Percentiles rank a stretch among this genome's conserved stretches.
These are phyloP conservation scores for Phenganax stokvisi DNA, from an alignment of 92 coral and sea anemone species.

Conservation along the genomic window DNA sequence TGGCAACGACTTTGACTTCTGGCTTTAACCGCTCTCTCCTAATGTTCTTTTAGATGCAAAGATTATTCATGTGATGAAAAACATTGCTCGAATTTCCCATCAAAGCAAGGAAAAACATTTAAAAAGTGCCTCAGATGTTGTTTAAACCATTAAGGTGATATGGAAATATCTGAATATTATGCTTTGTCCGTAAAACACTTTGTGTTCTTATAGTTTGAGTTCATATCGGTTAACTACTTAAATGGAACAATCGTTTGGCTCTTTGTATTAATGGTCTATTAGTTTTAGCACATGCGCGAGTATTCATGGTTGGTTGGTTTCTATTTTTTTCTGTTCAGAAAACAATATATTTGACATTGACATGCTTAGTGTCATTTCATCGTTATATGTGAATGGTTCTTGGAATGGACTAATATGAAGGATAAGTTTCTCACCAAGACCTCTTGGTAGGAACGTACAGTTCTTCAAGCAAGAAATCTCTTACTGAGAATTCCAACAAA, in stretches of 20 bases:
- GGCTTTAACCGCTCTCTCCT: too few relatives aligned
- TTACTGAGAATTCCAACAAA: too few relatives aligned
- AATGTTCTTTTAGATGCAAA: too few relatives aligned
- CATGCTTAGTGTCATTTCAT: neutral
- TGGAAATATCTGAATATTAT: neutral
- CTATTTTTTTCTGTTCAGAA: neutral
- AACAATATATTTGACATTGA: neutral
- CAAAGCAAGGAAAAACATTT: slow-evolving; percentile 7
- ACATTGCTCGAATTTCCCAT: neutral
- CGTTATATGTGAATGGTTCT: neutral
- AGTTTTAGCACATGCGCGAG: too few relatives aligned
- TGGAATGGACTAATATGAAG: too few relatives aligned
- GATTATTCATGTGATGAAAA: too few relatives aligned
- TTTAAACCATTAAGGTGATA: slow-evolving; percentile 19
- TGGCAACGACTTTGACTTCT: too few relatives aligned
- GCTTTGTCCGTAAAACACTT: too few relatives aligned
- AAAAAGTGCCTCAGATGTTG: slow-evolving; percentile 7
- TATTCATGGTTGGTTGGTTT: neutral
- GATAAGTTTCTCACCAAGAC: slow-evolving; percentile 3
- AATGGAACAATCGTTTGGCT: too few relatives aligned
- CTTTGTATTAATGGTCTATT: neutral
- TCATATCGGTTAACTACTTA: too few relatives aligned
- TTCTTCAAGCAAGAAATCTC: too few relatives aligned
- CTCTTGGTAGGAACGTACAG: neutral
- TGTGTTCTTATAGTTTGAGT: neutral